These are phyloP conservation scores for Platalea minor DNA, from an alignment of 2,797 vertebrate genomes.

Conservation along the genomic window DNA sequence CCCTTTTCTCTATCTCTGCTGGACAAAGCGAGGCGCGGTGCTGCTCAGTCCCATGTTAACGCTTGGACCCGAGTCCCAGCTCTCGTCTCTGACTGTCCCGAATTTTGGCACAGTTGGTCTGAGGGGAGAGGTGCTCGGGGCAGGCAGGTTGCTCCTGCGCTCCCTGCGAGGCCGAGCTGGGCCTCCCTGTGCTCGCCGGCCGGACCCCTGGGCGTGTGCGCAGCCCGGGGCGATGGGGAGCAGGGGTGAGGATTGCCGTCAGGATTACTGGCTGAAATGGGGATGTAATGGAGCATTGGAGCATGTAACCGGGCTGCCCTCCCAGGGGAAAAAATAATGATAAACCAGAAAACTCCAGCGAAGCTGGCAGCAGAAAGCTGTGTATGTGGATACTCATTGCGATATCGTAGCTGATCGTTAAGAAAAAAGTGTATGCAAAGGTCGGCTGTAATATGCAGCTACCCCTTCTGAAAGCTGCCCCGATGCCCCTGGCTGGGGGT, in stretches of 20 bases:
- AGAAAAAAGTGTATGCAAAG: background rate
- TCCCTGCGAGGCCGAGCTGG: background rate
- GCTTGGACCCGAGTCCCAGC: background rate
- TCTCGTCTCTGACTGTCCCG: background rate
- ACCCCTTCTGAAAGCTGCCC: background rate
- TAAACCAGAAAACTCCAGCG: background rate
- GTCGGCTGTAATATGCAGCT: background rate
- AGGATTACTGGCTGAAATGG: background rate
- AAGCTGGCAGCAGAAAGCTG: background rate
- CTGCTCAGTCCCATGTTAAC: background rate
- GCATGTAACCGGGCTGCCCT: background rate
- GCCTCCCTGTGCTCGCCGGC: background rate
- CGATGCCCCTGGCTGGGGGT: background rate
- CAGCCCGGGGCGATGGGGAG: background rate
- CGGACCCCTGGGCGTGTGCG: background rate
- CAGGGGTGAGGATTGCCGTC: background rate
- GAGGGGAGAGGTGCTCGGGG: background rate
- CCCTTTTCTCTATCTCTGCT: background rate
- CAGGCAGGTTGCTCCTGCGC: too few species aligned
- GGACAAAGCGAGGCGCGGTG: background rate
- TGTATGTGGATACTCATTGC: rapidly evolving
- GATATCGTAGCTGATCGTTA: rapidly evolving
- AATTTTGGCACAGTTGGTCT: background rate
- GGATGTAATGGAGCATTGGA: background rate
- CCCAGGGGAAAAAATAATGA: background rate